These are phyloP conservation scores for Miltochrista miniata DNA, from an alignment of 2,888 invertebrate genomes.

Conservation along the genomic window DNA sequence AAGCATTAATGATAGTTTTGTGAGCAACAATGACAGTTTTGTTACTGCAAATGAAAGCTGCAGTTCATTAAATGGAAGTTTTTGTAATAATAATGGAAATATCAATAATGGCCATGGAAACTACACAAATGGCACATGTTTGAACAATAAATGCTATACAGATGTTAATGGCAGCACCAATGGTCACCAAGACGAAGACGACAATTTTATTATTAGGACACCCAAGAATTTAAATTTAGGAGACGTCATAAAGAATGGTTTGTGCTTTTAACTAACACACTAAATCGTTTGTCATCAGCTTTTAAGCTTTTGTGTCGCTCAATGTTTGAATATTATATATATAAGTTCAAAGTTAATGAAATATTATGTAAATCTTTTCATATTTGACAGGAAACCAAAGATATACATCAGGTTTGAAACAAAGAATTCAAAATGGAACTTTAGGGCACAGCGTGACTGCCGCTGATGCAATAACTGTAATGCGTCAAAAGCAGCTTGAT, in stretches of 20 bases:
- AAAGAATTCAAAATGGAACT: constrained; percentile 84
- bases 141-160: constrained; percentile 35
- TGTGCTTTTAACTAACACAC: constrained; percentile 72
- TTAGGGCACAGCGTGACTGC: constrained; percentile 78
- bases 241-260: constrained; percentile 75
- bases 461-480: constrained; percentile 65
- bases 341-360: too few relatives aligned
- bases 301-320: constrained; percentile 27
- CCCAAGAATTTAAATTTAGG: constrained; percentile 52
- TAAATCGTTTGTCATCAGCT: constrained; percentile 48
- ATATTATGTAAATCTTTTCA: background rate
- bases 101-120: constrained; percentile 27
- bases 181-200: constrained; percentile 54
- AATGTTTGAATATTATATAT: constrained; percentile 1
- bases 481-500: constrained; percentile 83
- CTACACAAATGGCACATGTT: constrained; percentile 33
- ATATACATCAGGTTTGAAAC: constrained; percentile 83
- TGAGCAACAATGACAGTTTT: constrained; percentile 2
- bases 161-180: constrained; percentile 32
- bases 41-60: constrained; percentile 18
- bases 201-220: constrained; percentile 41
- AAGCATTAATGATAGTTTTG: constrained; percentile 13
- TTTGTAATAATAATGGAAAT: constrained; percentile 19
- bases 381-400: constrained; percentile 77
- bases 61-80: constrained; percentile 18